Percentiles rank a stretch among this genome's conserved stretches.
Evolutionary conservation across 2,113 vertebrate species (phyloP).

Genomic region (Dolichallabes microphthalmus): DNA sequence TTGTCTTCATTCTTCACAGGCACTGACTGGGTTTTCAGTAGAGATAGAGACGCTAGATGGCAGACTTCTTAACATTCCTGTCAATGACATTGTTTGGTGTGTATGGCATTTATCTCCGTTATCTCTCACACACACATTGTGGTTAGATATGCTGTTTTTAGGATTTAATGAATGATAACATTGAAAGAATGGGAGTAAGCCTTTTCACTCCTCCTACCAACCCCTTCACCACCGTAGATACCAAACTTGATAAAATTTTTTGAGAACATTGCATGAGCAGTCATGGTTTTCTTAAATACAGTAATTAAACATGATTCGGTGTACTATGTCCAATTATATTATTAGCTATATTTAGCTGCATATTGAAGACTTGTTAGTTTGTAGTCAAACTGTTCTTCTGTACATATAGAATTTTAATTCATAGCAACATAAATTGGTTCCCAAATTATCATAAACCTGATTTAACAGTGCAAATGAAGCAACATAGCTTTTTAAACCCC

Average conservation of each 20-base stretch:
- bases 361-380: not conserved
- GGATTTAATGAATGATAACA: not conserved
- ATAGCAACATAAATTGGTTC: not conserved
- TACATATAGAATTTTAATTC: not conserved
- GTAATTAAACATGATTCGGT: not conserved
- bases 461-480: not conserved
- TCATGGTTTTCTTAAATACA: not conserved
- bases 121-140: not conserved
- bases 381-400: not conserved
- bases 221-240: not conserved
- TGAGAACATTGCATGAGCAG: not conserved
- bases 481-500: not conserved
- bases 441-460: not conserved
- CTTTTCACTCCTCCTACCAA: not conserved
- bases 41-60: slow-evolving; percentile 86
- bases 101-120: slow-evolving; percentile 51
- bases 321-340: not conserved
- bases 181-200: not conserved
- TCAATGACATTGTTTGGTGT: slow-evolving; percentile 93
- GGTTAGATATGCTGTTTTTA: not conserved
- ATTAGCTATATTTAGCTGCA: not conserved
- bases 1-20: slow-evolving; percentile 67
- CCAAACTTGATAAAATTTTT: not conserved
- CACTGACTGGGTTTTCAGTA: slow-evolving; percentile 83
- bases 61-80: slow-evolving; percentile 82